Evolutionary conservation across 2,888 invertebrate genomes (phyloP), one percentile per base, ranked within the genome.

Genomic region (Polydrusus tereticollis): DNA sequence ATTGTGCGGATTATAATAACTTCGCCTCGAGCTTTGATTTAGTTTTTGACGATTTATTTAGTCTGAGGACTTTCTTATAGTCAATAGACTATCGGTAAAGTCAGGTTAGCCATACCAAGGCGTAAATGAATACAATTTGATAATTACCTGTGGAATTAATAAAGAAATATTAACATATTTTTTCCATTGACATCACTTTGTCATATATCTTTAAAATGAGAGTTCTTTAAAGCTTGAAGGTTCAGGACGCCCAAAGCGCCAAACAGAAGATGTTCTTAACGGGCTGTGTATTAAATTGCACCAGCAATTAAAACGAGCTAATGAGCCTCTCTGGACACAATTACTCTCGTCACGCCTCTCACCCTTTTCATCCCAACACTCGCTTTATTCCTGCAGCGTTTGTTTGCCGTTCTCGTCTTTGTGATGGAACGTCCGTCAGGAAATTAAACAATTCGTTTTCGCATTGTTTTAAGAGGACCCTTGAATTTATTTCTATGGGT

Each of bases 271-370:
- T 70, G 70, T 72, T 72, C 52, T 69, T 66, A 69, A 52, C 58
- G 69, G 72, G 82, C 82, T 80, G 82, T 83, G 83, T 82, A 84
- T 84, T 84, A 84, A 81, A 84, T 84, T 84, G 82, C 80, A 79
- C 69, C 80, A 78, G 81, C 83, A 85, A 85, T 85, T 85, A 84
- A 81, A 76, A 79, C 78, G 71, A 75, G 76, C 83, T 84, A 85
- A 85, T 83, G 85, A 85, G 83, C 80, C 84, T 80, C 83, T 81
- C 79, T 81, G 82, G 83, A 82, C 81, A 82, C 83, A 83, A 84
- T 84, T 84, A 84, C 80, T 79, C 82, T 83, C 82, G 79, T 73
- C 73, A 69, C 69, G 73, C 72, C 64, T 69, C 57, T 64, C 80
- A 81, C 80, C 79, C 75, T 77, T 75, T 76, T 74, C 76, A 76